Percentiles rank a stretch among this genome's conserved stretches.
Conservation (phyloP, 1,140 invertebrate species). For the Tribolium madens region DNA sequence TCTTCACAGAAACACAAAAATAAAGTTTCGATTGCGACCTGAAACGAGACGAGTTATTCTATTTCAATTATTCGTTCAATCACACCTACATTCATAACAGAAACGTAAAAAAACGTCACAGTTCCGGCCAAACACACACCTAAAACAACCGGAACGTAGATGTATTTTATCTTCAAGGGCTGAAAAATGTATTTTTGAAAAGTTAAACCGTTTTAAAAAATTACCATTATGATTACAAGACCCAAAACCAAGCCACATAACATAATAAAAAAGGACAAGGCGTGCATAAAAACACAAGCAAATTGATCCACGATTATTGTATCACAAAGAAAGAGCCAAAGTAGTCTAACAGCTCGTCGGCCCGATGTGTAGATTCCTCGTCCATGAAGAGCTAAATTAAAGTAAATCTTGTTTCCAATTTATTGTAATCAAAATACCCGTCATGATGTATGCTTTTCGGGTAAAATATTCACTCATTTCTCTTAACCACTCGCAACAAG, state of each 20-base stretch:
- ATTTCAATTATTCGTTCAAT: background rate
- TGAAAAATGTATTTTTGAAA: background rate
- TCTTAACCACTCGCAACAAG: background rate
- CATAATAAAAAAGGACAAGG: background rate
- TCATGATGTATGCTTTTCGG: slow-evolving; percentile 1
- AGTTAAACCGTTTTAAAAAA: background rate
- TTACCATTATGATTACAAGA: background rate
- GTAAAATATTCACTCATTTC: background rate
- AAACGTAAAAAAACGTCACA: background rate
- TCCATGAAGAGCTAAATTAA: slow-evolving; percentile 2
- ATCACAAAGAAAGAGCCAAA: background rate
- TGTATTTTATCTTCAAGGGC: background rate
- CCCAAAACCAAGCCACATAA: background rate
- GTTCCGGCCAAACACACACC: background rate
- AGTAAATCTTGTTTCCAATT: background rate
- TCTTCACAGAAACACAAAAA: slow-evolving; percentile 11
- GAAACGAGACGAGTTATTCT: background rate
- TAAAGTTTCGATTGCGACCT: slow-evolving; percentile 4
- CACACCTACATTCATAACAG: background rate
- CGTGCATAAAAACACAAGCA: background rate
- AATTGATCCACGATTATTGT: background rate
- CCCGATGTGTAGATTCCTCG: background rate
- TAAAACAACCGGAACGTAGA: background rate
- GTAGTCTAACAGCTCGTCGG: background rate
- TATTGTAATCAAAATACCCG: background rate